phyloP scores from a whole-genome alignment of 2,113 vertebrate species.

The Xenopus borealis region DNA sequence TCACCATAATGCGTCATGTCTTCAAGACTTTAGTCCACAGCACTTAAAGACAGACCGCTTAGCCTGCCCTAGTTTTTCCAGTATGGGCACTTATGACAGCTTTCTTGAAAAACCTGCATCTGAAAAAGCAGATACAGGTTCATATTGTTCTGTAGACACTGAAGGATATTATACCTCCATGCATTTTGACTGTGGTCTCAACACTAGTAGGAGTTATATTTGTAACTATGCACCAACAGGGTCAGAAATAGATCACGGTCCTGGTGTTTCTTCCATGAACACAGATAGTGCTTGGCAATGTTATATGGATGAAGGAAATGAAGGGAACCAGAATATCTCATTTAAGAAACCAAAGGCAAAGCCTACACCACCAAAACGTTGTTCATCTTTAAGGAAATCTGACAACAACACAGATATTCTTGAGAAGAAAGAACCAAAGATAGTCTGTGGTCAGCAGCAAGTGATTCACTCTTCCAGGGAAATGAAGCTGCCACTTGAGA shows the following conservation, averaged over 20 bases:
- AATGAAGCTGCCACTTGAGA: slow-evolving; percentile 76
- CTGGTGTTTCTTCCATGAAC: slow-evolving; percentile 69
- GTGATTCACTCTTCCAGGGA: slow-evolving; percentile 74
- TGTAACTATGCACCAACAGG: slow-evolving; percentile 80
- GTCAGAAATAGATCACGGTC: slow-evolving; percentile 70
- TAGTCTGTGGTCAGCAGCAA: slow-evolving; percentile 63
- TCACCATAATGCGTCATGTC: slow-evolving; percentile 74
- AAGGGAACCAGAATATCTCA: slow-evolving; percentile 79
- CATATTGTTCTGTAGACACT: slow-evolving; percentile 92
- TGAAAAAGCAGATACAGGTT: slow-evolving; percentile 90
- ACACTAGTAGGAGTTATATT: slow-evolving; percentile 81
- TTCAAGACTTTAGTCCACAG: slow-evolving; percentile 83
- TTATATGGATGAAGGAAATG: slow-evolving; percentile 66
- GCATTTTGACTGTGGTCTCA: slow-evolving; percentile 98
- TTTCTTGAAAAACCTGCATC: slow-evolving; percentile 87
- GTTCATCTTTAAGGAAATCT: slow-evolving; percentile 88
- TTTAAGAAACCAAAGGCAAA: slow-evolving; percentile 90
- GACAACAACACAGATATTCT: slow-evolving; percentile 70
- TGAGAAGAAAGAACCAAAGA: slow-evolving; percentile 88
- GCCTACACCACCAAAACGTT: slow-evolving; percentile 91
- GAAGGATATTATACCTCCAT: slow-evolving; percentile 99
- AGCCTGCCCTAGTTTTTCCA: slow-evolving; percentile 89
- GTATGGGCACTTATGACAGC: slow-evolving; percentile 93
- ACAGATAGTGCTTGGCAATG: slow-evolving; percentile 75
- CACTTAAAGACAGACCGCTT: slow-evolving; percentile 75